These are phyloP conservation scores for Samia ricini DNA, from an alignment of 1,140 invertebrate genomes.

Conservation along the genomic window DNA sequence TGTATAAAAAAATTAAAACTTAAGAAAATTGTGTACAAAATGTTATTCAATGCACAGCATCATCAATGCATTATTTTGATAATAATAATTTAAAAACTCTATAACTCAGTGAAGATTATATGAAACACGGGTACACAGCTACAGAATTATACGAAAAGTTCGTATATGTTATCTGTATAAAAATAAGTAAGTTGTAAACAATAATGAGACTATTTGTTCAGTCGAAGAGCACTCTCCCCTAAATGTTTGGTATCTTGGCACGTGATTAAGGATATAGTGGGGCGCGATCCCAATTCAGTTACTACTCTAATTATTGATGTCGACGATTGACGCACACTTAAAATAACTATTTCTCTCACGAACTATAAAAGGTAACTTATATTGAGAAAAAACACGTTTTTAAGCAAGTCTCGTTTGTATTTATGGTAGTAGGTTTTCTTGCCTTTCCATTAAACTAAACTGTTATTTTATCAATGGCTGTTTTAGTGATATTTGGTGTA, in stretches of 20 bases:
- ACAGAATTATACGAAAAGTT: no score
- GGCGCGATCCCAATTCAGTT: conserved; percentile 57
- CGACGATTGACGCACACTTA: conserved; percentile 44
- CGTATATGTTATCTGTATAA: neutral
- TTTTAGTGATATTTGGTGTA: no score
- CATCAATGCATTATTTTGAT: no score
- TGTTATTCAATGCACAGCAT: no score
- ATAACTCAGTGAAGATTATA: no score
- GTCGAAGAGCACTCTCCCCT: neutral
- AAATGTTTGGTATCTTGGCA: conserved; percentile 21
- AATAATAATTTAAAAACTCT: no score
- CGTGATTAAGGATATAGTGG: conserved; percentile 56
- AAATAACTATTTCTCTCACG: conserved; percentile 18
- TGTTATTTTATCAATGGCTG: no score
- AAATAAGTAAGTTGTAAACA: neutral
- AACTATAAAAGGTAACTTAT: neutral
- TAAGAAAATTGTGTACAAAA: no score
- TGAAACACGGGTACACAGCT: no score
- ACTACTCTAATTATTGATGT: conserved; percentile 36
- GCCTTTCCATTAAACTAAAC: no score
- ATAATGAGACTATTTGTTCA: neutral
- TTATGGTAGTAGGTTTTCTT: no score
- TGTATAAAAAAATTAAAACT: no score
- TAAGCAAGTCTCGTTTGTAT: neutral
- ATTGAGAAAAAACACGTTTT: neutral